Base-by-base conservation (phyloP, 92 coral and sea anemone genomes). In the Phenganax stokvisi region DNA sequence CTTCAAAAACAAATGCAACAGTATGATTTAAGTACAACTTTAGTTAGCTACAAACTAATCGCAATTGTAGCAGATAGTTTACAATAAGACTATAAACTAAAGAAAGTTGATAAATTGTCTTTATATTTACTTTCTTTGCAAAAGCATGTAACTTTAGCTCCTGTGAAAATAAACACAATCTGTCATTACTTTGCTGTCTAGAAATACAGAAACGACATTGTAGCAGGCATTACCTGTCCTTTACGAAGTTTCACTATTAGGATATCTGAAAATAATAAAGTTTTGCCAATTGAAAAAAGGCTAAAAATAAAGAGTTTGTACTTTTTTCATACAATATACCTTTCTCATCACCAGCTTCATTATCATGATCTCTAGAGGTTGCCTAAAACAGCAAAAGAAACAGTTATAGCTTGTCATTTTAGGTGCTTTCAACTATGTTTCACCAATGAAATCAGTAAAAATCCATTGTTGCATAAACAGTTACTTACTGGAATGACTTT, bases 231-330 rank as follows among this genome's bases (percentile, higher is more conserved):
- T 66, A 91, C 96, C 92, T 93, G 98, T 51, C 94, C 92, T 85
- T 96, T 96, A 73, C 99, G 87, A 65, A 96, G 96, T 87, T 96
- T 96, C 1, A 96, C 99, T 66, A 96, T 87, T 68, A 96, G 79
- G 85, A 96, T 96, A 64, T 96, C 99, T 96, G 83, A 52, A 85
- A 84, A 57, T 8, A 53, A 51, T 51, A 74, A 31, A 57, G 12
- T 71, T 15, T 3, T 10, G 30, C 6, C 2, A 51, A 5, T 6
- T 27, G 11, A 15, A 37, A 25, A 65, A 55, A 79, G 13, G 27
- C 54, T 74, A 72, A n/a, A 20, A 2, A 54, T 57, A 51, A 10
- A 54, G 17, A 37, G 57, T 63, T 27, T 55, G 47, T 37, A 31
- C 31, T 47, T 57, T 54, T 69, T 57, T 28, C 51, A 6, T n/a